Conservation (phyloP, 92 coral and sea anemone genomes). For the Bergia puertoricense region DNA sequence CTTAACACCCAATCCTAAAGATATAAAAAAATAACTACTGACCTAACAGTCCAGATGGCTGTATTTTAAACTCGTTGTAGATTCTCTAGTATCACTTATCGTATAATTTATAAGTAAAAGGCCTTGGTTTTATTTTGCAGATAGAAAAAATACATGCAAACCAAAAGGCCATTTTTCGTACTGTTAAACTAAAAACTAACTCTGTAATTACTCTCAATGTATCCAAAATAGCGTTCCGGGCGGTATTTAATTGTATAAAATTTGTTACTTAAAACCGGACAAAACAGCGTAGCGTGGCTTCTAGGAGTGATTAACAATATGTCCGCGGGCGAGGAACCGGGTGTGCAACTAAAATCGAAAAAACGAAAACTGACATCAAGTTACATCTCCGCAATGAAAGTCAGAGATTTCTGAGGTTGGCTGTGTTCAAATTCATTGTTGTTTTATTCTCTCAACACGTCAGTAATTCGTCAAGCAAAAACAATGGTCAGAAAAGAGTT, state of each 20-base stretch:
- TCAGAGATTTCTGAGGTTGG: neutral
- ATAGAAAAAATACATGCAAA: conserved; percentile 18
- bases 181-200: neutral
- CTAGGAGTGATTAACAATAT: conserved; percentile 7
- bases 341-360: neutral
- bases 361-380: neutral
- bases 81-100: neutral
- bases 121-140: neutral
- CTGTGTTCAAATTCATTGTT: neutral
- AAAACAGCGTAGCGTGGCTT: neutral
- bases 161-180: neutral
- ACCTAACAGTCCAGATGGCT: neutral
- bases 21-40: conserved; percentile 1
- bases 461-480: neutral
- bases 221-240: neutral
- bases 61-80: neutral
- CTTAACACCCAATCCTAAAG: conserved; percentile 9
- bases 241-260: neutral
- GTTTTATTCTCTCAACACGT: neutral
- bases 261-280: neutral
- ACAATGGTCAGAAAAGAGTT: neutral
- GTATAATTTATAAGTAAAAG: neutral
- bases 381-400: neutral
- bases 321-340: conserved; percentile 20
- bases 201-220: neutral